Percentiles rank a stretch among this genome's conserved stretches.
These are phyloP conservation scores for Danaus chrysippus DNA, from an alignment of 2,888 invertebrate species.

Conservation along the genomic window DNA sequence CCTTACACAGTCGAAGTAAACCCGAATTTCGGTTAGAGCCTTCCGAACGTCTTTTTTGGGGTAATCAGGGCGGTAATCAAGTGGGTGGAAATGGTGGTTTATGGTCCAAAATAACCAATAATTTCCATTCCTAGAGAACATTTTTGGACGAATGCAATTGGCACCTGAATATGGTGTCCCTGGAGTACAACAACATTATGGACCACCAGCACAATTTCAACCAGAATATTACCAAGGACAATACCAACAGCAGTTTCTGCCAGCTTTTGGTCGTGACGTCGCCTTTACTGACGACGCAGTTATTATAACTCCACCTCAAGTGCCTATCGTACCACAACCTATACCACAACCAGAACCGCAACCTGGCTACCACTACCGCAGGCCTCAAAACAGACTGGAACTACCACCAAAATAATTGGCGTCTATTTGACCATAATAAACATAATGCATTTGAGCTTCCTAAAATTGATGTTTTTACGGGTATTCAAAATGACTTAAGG, in stretches of 20 bases:
- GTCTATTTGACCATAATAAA: not conserved
- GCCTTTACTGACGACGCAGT: conserved; percentile 69
- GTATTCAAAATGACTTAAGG: conserved; percentile 19
- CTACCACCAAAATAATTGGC: conserved; percentile 57
- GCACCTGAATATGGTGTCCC: conserved; percentile 54
- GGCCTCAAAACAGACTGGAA: conserved; percentile 65
- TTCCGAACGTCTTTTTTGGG: conserved; percentile 67
- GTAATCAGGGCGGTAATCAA: conserved; percentile 63
- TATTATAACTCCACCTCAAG: conserved; percentile 68
- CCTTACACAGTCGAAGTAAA: conserved; percentile 51
- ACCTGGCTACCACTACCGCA: conserved; percentile 63
- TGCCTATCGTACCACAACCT: conserved; percentile 47
- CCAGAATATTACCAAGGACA: conserved; percentile 29
- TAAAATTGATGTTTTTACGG: conserved; percentile 14
- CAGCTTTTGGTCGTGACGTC: conserved; percentile 56
- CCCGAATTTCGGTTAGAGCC: conserved; percentile 53
- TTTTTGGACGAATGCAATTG: conserved; percentile 68
- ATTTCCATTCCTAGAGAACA: conserved; percentile 63
- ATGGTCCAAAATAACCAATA: conserved; percentile 67
- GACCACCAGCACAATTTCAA: conserved; percentile 30
- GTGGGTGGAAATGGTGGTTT: conserved; percentile 68
- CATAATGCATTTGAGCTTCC: conserved; percentile 1
- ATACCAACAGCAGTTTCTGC: conserved; percentile 6
- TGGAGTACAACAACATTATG: conserved; percentile 33
- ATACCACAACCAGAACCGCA: conserved; percentile 38